phyloP scores from a whole-genome alignment of 2,113 vertebrate species.

The Anhinga rufa region DNA sequence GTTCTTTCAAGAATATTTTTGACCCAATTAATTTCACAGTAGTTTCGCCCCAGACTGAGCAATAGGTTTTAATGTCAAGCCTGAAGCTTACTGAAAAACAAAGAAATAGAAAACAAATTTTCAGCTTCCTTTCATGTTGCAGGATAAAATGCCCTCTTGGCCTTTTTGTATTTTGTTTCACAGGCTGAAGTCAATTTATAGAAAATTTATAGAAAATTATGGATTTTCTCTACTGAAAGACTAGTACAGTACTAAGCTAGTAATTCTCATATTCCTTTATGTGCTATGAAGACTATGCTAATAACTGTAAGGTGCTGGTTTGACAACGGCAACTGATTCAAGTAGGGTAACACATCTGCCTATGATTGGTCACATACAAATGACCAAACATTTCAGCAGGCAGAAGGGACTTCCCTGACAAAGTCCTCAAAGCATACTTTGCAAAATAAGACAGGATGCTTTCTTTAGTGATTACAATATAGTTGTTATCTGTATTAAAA shows the following conservation, averaged over 20 bases:
- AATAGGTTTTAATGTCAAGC: not conserved
- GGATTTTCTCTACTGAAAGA: not conserved
- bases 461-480: not conserved
- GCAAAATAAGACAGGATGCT: not conserved
- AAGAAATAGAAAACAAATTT: not conserved
- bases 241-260: not conserved
- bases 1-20: conserved; percentile 39
- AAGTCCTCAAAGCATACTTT: not conserved
- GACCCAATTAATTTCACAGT: conserved; percentile 51
- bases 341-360: not conserved
- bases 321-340: not conserved
- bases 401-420: not conserved
- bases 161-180: not conserved
- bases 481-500: not conserved
- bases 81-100: not conserved
- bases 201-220: not conserved
- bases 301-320: not conserved
- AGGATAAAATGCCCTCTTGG: not conserved
- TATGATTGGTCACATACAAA: fast-evolving
- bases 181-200: not conserved
- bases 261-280: not conserved
- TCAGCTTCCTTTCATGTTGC: not conserved
- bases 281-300: not conserved
- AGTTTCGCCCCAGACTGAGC: not conserved
- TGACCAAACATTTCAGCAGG: not conserved